Evolutionary conservation across 1,140 invertebrate species (phyloP).

Genomic region (Samia ricini): DNA sequence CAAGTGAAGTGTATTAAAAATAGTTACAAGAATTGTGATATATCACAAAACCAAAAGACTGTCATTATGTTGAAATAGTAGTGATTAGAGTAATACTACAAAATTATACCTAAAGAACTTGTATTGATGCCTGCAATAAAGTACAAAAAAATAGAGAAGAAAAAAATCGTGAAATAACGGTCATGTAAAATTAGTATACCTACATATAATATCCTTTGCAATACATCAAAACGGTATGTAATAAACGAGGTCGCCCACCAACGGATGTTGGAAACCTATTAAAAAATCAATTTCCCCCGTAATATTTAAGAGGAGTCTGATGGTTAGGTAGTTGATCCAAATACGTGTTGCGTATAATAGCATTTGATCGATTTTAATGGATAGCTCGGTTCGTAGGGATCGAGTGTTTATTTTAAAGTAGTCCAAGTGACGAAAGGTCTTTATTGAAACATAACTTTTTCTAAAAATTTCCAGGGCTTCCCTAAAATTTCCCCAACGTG

Average conservation of each 20-base stretch:
- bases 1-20: no score
- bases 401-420: neutral
- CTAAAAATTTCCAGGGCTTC: neutral
- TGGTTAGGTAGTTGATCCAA: conserved; percentile 22
- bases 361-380: conserved; percentile 26
- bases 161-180: no score
- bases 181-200: no score
- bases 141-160: no score
- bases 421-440: neutral
- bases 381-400: conserved; percentile 12
- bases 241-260: neutral
- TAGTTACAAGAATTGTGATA: no score
- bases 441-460: neutral
- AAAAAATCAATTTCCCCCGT: conserved; percentile 2
- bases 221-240: neutral
- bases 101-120: no score
- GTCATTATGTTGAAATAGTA: no score
- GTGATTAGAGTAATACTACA: no score
- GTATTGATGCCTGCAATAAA: no score
- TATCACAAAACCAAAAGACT: no score
- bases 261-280: neutral
- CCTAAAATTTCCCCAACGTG: no score
- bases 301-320: conserved; percentile 13
- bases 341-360: conserved; percentile 18
- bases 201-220: no score